Evolutionary conservation across 2,797 vertebrate species (phyloP).

Genomic region (Enteromius argenteus): DNA sequence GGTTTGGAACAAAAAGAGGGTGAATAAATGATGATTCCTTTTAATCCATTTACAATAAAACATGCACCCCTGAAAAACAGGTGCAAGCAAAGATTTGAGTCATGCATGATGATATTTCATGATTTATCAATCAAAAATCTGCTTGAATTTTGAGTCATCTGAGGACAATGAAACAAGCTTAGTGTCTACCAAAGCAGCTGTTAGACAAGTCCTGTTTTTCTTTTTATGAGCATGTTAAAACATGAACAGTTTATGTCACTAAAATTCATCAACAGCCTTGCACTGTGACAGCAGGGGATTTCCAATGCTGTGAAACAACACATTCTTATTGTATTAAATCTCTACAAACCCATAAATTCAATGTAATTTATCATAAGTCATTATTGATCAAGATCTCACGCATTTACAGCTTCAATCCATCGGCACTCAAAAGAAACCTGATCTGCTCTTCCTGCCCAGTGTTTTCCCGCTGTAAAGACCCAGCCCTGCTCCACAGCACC

Average conservation of each 20-base stretch:
- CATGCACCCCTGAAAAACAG: neutral
- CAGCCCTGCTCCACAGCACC: slow-evolving; percentile 18
- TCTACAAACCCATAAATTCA: slow-evolving; percentile 19
- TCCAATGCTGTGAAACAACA: slow-evolving; percentile 22
- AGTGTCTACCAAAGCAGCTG: neutral
- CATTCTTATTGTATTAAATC: slow-evolving; percentile 24
- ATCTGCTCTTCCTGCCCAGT: slow-evolving; percentile 21
- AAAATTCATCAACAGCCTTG: slow-evolving; percentile 47
- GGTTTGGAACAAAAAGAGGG: neutral
- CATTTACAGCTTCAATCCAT: slow-evolving; percentile 27
- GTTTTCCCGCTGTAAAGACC: neutral
- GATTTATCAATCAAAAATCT: neutral
- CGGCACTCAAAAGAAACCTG: slow-evolving; percentile 17
- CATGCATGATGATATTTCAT: neutral
- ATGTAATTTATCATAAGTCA: slow-evolving; percentile 23
- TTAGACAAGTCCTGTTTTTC: slow-evolving; percentile 6
- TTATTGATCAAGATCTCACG: slow-evolving; percentile 35
- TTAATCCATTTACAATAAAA: neutral
- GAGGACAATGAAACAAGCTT: neutral
- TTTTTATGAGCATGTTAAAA: slow-evolving; percentile 50
- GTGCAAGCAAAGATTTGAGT: neutral
- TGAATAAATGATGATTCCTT: neutral
- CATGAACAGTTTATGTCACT: slow-evolving; percentile 49
- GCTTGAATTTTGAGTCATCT: neutral
- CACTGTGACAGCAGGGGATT: slow-evolving; percentile 44